A percentile compares a stretch with the other conserved stretches of the same genome.
Evolutionary conservation across 30 jellyfish, hydroid and myxozoan genomes (phyloP).

Genomic region (Aurelia aurita complex sp. Pacific): DNA sequence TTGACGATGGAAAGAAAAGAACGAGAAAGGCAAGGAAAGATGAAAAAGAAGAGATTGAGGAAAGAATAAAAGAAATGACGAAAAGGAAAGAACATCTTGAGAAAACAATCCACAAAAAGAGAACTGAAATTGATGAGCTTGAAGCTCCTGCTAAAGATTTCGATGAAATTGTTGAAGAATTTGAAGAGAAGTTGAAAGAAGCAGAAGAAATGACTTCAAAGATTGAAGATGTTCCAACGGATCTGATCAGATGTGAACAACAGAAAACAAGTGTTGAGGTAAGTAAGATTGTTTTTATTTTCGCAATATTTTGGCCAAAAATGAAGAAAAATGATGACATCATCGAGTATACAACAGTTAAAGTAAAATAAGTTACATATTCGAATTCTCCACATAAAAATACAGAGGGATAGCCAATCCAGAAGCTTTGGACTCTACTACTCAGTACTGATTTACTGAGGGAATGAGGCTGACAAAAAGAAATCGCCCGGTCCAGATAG

Average conservation of each 20-base stretch:
- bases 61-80: slow-evolving; percentile 65
- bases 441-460: no score
- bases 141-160: slow-evolving; percentile 63
- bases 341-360: no score
- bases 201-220: slow-evolving; percentile 45
- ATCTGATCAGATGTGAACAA: slow-evolving; percentile 73
- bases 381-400: no score
- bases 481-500: no score
- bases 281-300: not conserved
- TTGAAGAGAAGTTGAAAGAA: slow-evolving; percentile 48
- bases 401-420: no score
- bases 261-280: slow-evolving; percentile 59
- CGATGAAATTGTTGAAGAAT: slow-evolving; percentile 36
- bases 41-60: slow-evolving; percentile 57
- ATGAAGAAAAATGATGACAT: no score
- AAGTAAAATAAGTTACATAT: no score
- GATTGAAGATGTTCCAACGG: slow-evolving; percentile 61
- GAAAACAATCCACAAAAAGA: slow-evolving; percentile 21
- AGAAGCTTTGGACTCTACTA: no score
- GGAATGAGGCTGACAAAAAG: no score
- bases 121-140: slow-evolving; percentile 65
- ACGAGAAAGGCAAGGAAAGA: slow-evolving; percentile 11
- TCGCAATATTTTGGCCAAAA: no score
- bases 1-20: slow-evolving; percentile 43
- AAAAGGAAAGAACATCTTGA: slow-evolving; percentile 53